These are phyloP conservation scores for Drosophila subobscura DNA, from an alignment of 1,140 invertebrate species.

Conservation along the genomic window DNA sequence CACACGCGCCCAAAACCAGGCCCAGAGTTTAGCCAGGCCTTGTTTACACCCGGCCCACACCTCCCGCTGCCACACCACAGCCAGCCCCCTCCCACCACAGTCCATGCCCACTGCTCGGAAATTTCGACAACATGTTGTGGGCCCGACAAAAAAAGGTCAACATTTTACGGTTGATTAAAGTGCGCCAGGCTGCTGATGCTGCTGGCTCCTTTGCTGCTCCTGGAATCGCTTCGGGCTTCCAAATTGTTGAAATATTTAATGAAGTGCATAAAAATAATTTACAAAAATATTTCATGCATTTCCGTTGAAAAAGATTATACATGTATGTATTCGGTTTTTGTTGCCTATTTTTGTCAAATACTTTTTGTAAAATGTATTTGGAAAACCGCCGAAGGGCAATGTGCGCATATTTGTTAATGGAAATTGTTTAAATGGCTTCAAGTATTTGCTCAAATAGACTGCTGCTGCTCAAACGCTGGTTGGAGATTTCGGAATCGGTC, in stretches of 20 bases:
- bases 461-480: conserved; percentile 10
- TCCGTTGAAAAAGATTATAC: conserved; percentile 69
- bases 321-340: conserved; percentile 32
- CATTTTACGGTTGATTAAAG: conserved; percentile 82
- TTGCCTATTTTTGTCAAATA: conserved; percentile 72
- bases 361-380: conserved; percentile 72
- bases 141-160: conserved; percentile 70
- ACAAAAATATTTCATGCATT: conserved; percentile 81
- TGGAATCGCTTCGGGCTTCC: conserved; percentile 33
- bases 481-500: too few species aligned
- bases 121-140: conserved; percentile 78
- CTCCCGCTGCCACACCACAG: conserved; percentile 5
- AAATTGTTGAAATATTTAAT: conserved; percentile 82
- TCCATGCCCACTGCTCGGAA: conserved; percentile 16
- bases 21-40: neutral
- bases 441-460: conserved; percentile 77
- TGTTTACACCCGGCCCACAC: neutral
- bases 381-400: conserved; percentile 80
- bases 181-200: conserved; percentile 53
- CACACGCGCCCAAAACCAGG: conserved; percentile 44
- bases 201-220: conserved; percentile 8
- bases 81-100: conserved; percentile 1
- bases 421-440: conserved; percentile 79
- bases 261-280: conserved; percentile 83
- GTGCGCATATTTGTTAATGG: conserved; percentile 81